These are phyloP conservation scores for Laticauda laticaudata DNA, from an alignment of 2,113 vertebrate species.

Conservation along the genomic window DNA sequence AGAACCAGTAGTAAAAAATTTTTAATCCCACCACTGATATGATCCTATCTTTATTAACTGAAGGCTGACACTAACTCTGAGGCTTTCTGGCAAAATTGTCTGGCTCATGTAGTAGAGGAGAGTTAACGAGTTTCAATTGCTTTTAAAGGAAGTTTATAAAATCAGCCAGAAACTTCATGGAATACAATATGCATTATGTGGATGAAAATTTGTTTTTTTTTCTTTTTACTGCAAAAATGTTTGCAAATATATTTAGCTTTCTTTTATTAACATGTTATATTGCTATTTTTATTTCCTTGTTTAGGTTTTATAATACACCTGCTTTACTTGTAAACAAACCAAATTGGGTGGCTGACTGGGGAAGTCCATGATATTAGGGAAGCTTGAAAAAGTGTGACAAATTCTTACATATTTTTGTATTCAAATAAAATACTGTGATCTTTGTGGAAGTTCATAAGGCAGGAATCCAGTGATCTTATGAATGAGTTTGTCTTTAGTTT, in stretches of 20 bases:
- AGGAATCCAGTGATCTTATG: background rate
- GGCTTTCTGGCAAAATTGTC: conserved; percentile 17
- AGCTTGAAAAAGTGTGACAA: conserved; percentile 17
- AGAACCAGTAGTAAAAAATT: too few relatives aligned
- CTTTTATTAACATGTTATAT: conserved; percentile 7
- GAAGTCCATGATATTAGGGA: background rate
- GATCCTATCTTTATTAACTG: background rate
- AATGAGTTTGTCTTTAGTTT: conserved; percentile 29
- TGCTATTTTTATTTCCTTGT: conserved; percentile 21
- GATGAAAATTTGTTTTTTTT: background rate
- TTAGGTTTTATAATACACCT: background rate
- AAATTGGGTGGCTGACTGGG: background rate
- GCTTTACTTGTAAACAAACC: conserved; percentile 39
- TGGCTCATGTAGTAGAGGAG: conserved; percentile 11
- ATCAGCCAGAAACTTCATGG: conserved; percentile 28
- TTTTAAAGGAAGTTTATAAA: conserved; percentile 13
- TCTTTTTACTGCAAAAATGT: background rate
- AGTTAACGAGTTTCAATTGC: background rate
- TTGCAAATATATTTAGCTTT: background rate
- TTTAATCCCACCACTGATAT: background rate
- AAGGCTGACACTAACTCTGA: conserved; percentile 5
- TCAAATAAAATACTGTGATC: conserved; percentile 30
- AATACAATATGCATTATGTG: background rate
- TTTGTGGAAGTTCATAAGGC: conserved; percentile 29
- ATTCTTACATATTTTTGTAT: background rate